Evolutionary conservation across 1,140 invertebrate species (phyloP).

Genomic region (Rhizoglyphus robini): DNA sequence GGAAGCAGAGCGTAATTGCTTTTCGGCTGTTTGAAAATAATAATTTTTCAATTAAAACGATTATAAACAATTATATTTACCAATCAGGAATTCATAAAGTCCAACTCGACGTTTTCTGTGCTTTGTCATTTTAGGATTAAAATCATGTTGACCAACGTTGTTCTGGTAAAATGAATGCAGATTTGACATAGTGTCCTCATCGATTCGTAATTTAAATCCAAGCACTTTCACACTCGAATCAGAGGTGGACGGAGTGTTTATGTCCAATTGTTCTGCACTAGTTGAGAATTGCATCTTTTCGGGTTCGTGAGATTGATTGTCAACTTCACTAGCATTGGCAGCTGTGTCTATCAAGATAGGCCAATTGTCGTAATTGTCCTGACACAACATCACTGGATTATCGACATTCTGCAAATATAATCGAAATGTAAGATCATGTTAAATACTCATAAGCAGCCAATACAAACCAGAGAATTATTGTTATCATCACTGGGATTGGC

Average conservation of each 20-base stretch:
- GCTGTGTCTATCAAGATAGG: no score
- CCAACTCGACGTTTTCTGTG: neutral
- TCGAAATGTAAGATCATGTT: no score
- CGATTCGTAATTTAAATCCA: neutral
- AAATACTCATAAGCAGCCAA: no score
- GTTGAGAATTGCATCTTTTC: no score
- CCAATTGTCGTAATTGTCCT: no score
- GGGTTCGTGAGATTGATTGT: no score
- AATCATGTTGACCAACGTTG: constrained; percentile 16
- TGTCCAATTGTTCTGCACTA: no score
- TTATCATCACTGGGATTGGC: no score
- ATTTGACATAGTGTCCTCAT: neutral
- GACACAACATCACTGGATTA: no score
- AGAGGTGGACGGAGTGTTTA: neutral
- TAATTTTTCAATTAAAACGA: constrained; percentile 1
- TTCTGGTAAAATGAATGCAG: constrained; percentile 5
- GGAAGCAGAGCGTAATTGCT: constrained; percentile 10
- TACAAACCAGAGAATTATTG: no score
- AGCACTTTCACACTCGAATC: neutral
- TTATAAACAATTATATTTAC: neutral
- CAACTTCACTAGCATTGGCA: no score
- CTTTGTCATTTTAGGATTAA: constrained; percentile 18
- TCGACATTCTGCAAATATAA: no score
- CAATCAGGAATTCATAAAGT: constrained; percentile 4
- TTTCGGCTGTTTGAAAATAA: constrained; percentile 13